Base-by-base conservation (phyloP, 2,113 vertebrate genomes). In the Sturnus vulgaris region DNA sequence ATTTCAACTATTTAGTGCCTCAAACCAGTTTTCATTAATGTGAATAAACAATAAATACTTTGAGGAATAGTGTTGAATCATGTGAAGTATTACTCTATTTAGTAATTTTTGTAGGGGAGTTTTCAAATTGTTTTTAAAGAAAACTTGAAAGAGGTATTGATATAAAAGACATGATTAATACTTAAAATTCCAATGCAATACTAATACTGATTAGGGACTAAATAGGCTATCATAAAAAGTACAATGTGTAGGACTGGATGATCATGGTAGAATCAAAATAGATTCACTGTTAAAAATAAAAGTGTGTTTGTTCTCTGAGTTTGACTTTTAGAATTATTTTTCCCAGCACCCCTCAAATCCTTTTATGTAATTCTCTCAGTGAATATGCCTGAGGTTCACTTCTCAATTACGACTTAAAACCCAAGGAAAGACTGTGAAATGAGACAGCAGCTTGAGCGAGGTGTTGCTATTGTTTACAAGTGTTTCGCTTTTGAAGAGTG, bases 391-490 rank as follows among this genome's bases (percentile, higher is more conserved):
- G 42, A 91, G 53, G 24, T 86, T 94, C 68, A 65, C 40, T 93
- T 90, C 31, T 37, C 68, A 88, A 28, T 44, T 30, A 11, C 19
- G 79, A 39, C 0, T 70, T 73, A 72, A 80, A 94, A 69, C 12
- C 21, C 64, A 79, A 46, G 39, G n/a, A 82, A 75, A 82, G 40
- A 60, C 31, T 24, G 9, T 64, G 46, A 63, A 86, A 72, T n/a
- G 24, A 87, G 47, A 73, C 33, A 66, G 71, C 35, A 78, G 56
- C 56, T 75, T 88, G 46, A 81, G 80, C 1, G 6, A 94, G 90
- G 82, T 77, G 55, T 50, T 90, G 88, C 28, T 88, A 68, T 79
- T 91, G 71, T 90, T 93, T 92, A 80, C 68, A 66, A 70, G 66
- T 83, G 56, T 61, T 90, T 88, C 7, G 2, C 65, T 78, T 84